These are phyloP conservation scores for Proteles cristata DNA, from an alignment of 2,113 vertebrate genomes.

Conservation along the genomic window DNA sequence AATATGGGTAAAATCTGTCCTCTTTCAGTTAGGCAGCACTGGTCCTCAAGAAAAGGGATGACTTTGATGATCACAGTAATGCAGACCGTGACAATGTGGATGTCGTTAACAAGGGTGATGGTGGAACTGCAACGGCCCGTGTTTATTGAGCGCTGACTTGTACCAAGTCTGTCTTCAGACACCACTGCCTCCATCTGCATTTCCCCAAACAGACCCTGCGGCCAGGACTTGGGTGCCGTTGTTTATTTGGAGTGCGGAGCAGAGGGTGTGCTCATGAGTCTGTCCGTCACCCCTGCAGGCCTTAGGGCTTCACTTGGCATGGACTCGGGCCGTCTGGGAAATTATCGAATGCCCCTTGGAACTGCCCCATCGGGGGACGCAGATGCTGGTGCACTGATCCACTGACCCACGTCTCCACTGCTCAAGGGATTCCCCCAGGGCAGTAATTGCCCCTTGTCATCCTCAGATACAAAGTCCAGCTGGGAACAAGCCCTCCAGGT, in stretches of 20 bases:
- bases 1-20: neutral
- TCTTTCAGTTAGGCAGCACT: neutral
- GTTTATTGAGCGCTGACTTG: neutral
- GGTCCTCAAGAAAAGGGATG: neutral
- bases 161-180: neutral
- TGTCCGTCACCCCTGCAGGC: neutral
- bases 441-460: neutral
- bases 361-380: rapidly evolving
- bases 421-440: neutral
- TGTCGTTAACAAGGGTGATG: neutral
- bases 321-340: neutral
- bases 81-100: neutral
- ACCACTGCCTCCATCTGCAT: too few species aligned
- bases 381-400: neutral
- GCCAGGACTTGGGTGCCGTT: neutral
- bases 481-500: neutral
- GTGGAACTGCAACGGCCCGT: rapidly evolving
- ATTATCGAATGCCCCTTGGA: rapidly evolving
- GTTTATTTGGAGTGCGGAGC: neutral
- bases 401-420: rapidly evolving
- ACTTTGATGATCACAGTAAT: rapidly evolving
- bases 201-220: neutral
- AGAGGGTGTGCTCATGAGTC: rapidly evolving
- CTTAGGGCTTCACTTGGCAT: neutral
- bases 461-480: neutral